Evolutionary conservation across 64 coral and sea anemone genomes (phyloP), one percentile per base, ranked within the genome.

Genomic region (Pocillopora verrucosa): DNA sequence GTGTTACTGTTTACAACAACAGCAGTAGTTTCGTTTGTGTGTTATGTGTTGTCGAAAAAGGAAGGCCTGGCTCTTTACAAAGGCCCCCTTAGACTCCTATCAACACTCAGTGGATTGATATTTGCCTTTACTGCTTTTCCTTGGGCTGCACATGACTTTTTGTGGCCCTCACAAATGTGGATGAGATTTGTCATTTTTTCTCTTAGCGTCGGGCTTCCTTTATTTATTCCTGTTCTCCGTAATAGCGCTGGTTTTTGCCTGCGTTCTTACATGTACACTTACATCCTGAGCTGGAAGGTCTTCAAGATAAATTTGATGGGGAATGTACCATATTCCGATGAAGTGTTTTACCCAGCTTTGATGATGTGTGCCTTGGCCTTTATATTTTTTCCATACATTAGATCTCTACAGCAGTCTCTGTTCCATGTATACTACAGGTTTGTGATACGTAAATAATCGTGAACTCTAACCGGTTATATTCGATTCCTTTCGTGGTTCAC

Each of bases 361-460:
- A 34, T 67, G 2, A 34, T 20, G 17, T 84, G 61, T 65, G 60
- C 58, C 5, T 11, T 67, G 60, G 0, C 14, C 13, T 38, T 84
- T 20, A 10, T 84, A 1, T 16, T 84, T 4, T 84, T 72, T 67
- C 61, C 81, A 37, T 4, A 65, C 5, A 1, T 72, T 11, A 34
- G 60, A 2, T 19, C 81, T 10, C 20, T 84, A 3, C 81, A 84
- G 6, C 81, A 67, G 17, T 24, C 81, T 36, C 34, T 51, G 15
- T 64, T 84, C 17, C 64, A 84, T 61, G 61, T 36, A 2, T 72
- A 84, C 81, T 67, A 84, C 81, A 84, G 81, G 81, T 84, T 72
- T 36, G 81, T 84, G 15, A 4, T 16, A 2, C 16, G 1, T 14
- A 76, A 4, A 76, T 76, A 51, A 11, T 4, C 16, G 10, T 76